phyloP scores from a whole-genome alignment of 2,888 invertebrate species.

The Empis livida region DNA sequence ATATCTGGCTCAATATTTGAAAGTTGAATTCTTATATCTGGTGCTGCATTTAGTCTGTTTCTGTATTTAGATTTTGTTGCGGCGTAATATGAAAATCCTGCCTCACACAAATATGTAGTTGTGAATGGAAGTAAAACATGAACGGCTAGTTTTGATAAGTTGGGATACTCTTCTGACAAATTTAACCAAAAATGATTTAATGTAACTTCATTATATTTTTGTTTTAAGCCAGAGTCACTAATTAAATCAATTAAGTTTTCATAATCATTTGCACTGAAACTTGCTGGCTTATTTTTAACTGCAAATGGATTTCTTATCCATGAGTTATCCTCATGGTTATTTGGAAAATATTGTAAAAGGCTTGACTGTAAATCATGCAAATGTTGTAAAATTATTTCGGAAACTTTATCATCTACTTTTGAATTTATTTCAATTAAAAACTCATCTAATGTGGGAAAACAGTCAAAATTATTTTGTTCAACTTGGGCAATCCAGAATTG shows the following conservation, averaged over 20 bases:
- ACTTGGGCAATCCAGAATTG: background rate
- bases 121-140: background rate
- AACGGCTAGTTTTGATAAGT: background rate
- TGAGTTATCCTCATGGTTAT: background rate
- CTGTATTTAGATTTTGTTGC: conserved; percentile 1
- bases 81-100: conserved; percentile 1
- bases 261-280: background rate
- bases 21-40: background rate
- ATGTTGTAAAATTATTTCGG: background rate
- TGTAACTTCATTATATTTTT: background rate
- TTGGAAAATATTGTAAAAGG: background rate
- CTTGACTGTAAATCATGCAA: background rate
- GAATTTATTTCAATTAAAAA: background rate
- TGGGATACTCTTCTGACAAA: background rate
- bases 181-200: background rate
- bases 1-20: background rate
- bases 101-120: conserved; percentile 1
- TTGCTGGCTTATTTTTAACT: background rate
- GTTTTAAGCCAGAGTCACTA: background rate
- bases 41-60: background rate
- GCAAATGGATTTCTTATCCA: background rate
- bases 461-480: background rate
- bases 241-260: background rate
- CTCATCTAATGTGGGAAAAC: background rate
- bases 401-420: background rate